Evolutionary conservation across 2,113 vertebrate genomes (phyloP).

Genomic region (Gallinago undulata): DNA sequence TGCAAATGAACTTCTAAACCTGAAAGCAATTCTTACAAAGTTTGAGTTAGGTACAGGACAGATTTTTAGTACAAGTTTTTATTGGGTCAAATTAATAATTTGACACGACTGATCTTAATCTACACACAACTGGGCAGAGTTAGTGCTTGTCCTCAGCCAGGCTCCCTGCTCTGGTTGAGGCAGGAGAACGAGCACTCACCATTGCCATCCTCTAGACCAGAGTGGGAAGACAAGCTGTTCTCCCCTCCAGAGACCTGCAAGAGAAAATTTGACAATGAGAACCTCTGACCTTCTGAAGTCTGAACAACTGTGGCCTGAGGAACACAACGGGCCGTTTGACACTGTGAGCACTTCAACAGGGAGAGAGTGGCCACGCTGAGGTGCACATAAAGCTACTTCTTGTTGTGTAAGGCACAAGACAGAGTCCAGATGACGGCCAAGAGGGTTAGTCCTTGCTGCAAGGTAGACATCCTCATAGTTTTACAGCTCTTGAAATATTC

Average conservation of each 20-base stretch:
- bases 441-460: not conserved
- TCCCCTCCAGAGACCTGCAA: constrained; percentile 69
- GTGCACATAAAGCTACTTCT: not conserved
- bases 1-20: not conserved
- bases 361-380: not conserved
- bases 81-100: not conserved
- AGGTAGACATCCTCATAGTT: not conserved
- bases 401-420: not conserved
- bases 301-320: not conserved
- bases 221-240: constrained; percentile 33
- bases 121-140: not conserved
- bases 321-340: not conserved
- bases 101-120: not conserved
- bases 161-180: not conserved
- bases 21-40: not conserved
- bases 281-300: not conserved
- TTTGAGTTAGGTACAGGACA: not conserved
- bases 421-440: constrained; percentile 11
- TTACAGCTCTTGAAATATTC: not conserved
- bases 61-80: not conserved
- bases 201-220: constrained; percentile 54
- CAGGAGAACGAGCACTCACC: constrained; percentile 45
- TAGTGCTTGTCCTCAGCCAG: not conserved
- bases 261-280: not conserved
- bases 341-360: not conserved